Evolutionary conservation across 2,113 vertebrate genomes (phyloP), one percentile per base, ranked within the genome.

Genomic region (Phoenicopterus ruber): DNA sequence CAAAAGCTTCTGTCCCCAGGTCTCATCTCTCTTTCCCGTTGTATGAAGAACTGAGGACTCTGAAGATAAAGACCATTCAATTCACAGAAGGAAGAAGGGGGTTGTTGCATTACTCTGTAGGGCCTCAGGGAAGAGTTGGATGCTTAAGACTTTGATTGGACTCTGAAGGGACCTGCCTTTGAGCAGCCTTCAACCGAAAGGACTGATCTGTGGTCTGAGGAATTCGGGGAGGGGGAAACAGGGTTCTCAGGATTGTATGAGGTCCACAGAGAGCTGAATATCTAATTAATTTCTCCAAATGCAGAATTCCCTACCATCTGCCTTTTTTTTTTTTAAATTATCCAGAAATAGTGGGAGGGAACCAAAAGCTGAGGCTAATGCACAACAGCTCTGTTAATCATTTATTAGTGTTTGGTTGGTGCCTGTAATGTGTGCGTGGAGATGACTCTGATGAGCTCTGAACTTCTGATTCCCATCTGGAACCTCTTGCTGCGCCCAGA

Each of bases 391-490:
- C 25, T 86, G 84, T 96, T 93, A 97, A 97, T 95, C 2, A 95
- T 95, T 95, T 85, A 81, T 93, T 93, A 88, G 59, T 93, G 71
- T 88, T 97, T 96, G 58, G 28, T 77, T 95, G 94, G 58, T 93
- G 50, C 26, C 34, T 58, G 54, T 82, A 85, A 82, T 91, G 46
- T 47, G 71, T 91, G 46, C 5, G 1, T 78, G 79, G 94, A 95
- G 91, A 91, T 94, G 85, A n/a, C 90, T 96, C 89, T 85, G 84
- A 91, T 38, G 81, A 97, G 84, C 84, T 88, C 95, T 94, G 89
- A 94, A 92, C 76, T 86, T 95, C 66, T 95, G 84, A 78, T 94
- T 95, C 94, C 94, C 78, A 93, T 90, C 82, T 91, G 91, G 84
- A 95, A 90, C n/a, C 46, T 66, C 92, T 91, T 73, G n/a, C 74